phyloP scores from a whole-genome alignment of 2,888 invertebrate genomes.

The Amphimallon solstitiale region DNA sequence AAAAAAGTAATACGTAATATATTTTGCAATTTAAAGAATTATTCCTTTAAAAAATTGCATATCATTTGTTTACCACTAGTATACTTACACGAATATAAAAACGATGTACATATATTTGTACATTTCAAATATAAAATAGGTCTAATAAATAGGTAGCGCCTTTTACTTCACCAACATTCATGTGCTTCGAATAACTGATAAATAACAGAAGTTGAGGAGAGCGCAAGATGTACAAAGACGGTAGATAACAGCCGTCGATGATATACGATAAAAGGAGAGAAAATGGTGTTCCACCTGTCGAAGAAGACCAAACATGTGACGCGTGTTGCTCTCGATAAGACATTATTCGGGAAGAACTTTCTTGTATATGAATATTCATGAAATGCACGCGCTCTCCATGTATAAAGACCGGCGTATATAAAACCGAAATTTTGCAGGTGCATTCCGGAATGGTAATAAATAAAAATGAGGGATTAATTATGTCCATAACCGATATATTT shows the following conservation, averaged over 20 bases:
- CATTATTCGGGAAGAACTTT: conserved; percentile 43
- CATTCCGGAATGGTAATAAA: conserved; percentile 26
- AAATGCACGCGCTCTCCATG: conserved; percentile 25
- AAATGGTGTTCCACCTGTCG: conserved; percentile 47
- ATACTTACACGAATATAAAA: no score
- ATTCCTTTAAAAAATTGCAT: no score
- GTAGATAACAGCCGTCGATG: conserved; percentile 32
- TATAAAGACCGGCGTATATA: conserved; percentile 5
- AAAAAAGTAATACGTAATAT: no score
- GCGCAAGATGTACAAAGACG: conserved; percentile 31
- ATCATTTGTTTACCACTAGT: no score
- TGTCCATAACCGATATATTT: conserved; percentile 26
- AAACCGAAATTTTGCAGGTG: conserved; percentile 39
- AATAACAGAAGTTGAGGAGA: conserved; percentile 28
- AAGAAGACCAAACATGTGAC: conserved; percentile 42
- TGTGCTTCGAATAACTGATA: not conserved
- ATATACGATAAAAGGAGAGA: conserved; percentile 37
- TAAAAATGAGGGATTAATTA: conserved; percentile 33
- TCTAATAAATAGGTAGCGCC: no score
- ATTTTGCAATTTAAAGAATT: no score
- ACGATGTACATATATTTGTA: no score
- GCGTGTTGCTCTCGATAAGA: conserved; percentile 46
- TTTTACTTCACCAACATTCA: no score
- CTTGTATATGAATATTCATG: conserved; percentile 41
- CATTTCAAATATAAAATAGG: no score